Base-by-base conservation (phyloP, 2,888 invertebrate species). In the Drosophila fulvimacula region DNA sequence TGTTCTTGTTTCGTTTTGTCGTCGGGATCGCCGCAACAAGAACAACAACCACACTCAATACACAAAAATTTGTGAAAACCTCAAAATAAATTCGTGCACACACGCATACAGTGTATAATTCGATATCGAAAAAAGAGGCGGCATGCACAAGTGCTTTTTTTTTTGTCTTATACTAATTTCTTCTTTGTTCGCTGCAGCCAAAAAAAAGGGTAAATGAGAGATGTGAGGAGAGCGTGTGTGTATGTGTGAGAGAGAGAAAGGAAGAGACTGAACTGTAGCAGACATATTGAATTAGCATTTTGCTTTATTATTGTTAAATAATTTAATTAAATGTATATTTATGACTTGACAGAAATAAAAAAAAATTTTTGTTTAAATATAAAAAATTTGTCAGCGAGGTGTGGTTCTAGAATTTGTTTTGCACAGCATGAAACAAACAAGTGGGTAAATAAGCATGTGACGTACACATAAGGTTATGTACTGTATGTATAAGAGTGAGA, bases 31-130 rank as follows among this genome's bases (percentile, higher is more conserved):
- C 49, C 30, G 11, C 39, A 19, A 13, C 39, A 39, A 13, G 3
- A 51, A 41, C n/a, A 44, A 65, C 84, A 87, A 69, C 76, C 85
- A 88, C 82, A 82, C 66, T 85, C 79, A 81, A 81, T 75, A 61
- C 57, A 86, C 69, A 73, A 67, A 62, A 67, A 56, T 69, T 82
- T 76, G 89, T 82, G 79, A 57, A 85, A 69, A 81, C 88, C 74
- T 82, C 82, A 70, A 65, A 71, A 84, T 62, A 69, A 67, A 75
- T 70, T 38, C 46, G 38, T 36, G 34, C 34, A 46, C 24, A 34
- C 36, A 17, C 17, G 68, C 24, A 51, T 11, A 17, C 17, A 52
- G 63, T 44, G 62, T 27, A 32, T 19, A 34, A 69, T 63, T 60
- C 66, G 72, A 52, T 32, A 24, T 34, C 34, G 27, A 61, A 53